Base-by-base conservation (phyloP, 2,113 vertebrate genomes). In the Hemiprocne comata region DNA sequence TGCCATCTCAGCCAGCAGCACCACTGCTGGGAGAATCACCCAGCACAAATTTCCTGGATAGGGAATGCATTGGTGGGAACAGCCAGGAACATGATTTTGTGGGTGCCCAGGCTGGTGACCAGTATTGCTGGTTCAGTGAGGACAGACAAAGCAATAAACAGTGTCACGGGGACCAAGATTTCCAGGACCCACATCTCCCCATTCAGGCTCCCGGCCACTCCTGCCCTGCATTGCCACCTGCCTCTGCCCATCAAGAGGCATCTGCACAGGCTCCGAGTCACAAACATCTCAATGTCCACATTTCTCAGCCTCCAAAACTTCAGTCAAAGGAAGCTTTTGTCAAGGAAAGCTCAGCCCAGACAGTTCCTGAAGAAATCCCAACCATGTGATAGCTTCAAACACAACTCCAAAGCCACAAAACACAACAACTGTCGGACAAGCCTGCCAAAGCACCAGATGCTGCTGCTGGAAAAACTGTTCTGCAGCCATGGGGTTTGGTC, bases 371-470 rank as follows among this genome's bases (percentile, higher is more conserved):
- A 97, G 96, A 93, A 97, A 95, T 84, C 94, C 76, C 77, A 72
- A 73, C 84, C 93, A 96, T 33, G 92, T 91, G 93, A 96, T 73
- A 83, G 79, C 78, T 95, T 96, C 94, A 92, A 88, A 96, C 2
- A 9, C 81, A 77, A 90, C 71, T 97, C 94, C 93, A 97, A 95
- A 97, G 93, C 97, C 97, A 96, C 97, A 97, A 48, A 96, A 95
- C 94, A 95, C 91, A 95, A 96, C 94, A 85, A 84, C 85, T 6
- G 53, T 62, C 26, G 34, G 83, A 80, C 67, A 40, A 12, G 44
- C 19, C 80, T 95, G 97, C 95, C 96, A 97, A 95, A 85, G 46
- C 33, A 15, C 93, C 96, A 97, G 96, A 95, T 94, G 96, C 90
- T 93, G 94, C 91, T 94, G 89, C 93, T 97, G 95, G 96, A 96